phyloP scores from a whole-genome alignment of 2,888 invertebrate genomes.

The Yponomeuta cagnagella region DNA sequence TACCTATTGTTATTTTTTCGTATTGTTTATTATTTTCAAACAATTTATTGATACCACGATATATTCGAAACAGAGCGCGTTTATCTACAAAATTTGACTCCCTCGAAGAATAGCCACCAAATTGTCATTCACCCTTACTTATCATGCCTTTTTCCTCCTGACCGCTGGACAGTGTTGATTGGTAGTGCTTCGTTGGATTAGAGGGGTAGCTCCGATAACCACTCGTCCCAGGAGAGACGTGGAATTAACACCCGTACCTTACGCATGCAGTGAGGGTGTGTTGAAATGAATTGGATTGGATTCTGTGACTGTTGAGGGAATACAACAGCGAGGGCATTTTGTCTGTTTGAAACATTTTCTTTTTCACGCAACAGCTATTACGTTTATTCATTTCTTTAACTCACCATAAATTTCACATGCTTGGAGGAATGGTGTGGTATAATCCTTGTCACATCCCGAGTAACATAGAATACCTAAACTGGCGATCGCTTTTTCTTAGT shows the following conservation, averaged over 20 bases:
- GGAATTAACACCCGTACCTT: conserved; percentile 48
- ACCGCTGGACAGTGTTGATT: conserved; percentile 52
- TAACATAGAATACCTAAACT: no score
- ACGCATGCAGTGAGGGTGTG: background rate
- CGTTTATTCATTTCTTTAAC: no score
- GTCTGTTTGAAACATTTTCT: background rate
- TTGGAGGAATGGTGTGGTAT: no score
- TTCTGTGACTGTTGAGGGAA: background rate
- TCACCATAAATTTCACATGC: no score
- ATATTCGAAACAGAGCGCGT: no score
- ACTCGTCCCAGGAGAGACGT: conserved; percentile 53
- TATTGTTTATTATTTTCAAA: no score
- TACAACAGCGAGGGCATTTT: background rate
- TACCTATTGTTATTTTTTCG: no score
- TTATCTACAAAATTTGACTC: background rate
- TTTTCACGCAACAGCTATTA: no score
- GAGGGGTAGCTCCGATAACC: conserved; percentile 53
- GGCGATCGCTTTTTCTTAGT: no score
- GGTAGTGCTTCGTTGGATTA: conserved; percentile 65
- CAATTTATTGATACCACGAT: no score
- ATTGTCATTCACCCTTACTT: background rate
- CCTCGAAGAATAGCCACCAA: background rate
- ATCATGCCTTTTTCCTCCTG: conserved; percentile 30
- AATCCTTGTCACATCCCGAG: no score
- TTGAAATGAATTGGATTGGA: background rate